phyloP scores from a whole-genome alignment of 1,140 invertebrate species.

The Magallana angulata region DNA sequence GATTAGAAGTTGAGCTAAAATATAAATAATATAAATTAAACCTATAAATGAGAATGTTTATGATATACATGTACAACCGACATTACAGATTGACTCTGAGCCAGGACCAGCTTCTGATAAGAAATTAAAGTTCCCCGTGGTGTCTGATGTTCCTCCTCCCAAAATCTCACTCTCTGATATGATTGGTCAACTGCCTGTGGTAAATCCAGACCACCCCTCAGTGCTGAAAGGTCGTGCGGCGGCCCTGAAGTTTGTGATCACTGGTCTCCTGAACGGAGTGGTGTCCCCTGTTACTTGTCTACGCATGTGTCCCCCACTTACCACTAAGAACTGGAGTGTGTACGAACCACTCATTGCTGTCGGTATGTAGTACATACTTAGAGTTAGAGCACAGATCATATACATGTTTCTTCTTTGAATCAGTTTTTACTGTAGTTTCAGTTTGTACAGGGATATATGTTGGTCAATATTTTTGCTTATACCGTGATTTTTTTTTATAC shows the following conservation, averaged over 20 bases:
- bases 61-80: too few species aligned
- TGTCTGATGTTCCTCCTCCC: constrained; percentile 62
- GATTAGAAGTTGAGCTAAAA: too few species aligned
- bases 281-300: constrained; percentile 81
- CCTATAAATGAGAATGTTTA: too few species aligned
- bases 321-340: constrained; percentile 81
- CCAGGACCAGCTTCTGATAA: not conserved
- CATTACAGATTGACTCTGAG: not conserved
- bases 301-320: constrained; percentile 84
- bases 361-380: constrained; percentile 68
- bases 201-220: constrained; percentile 54
- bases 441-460: too few species aligned
- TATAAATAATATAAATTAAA: too few species aligned
- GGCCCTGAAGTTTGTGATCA: constrained; percentile 79
- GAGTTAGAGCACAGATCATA: too few species aligned
- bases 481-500: too few species aligned
- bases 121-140: constrained; percentile 55
- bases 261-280: constrained; percentile 80
- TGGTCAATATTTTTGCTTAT: too few species aligned
- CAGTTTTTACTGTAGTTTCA: too few species aligned
- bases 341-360: constrained; percentile 81
- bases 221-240: constrained; percentile 64
- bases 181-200: constrained; percentile 70
- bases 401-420: too few species aligned
- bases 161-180: constrained; percentile 68